Percentiles rank a stretch among this genome's conserved stretches.
Conservation (phyloP, 1,140 invertebrate species). For the Pogonomyrmex barbatus region DNA sequence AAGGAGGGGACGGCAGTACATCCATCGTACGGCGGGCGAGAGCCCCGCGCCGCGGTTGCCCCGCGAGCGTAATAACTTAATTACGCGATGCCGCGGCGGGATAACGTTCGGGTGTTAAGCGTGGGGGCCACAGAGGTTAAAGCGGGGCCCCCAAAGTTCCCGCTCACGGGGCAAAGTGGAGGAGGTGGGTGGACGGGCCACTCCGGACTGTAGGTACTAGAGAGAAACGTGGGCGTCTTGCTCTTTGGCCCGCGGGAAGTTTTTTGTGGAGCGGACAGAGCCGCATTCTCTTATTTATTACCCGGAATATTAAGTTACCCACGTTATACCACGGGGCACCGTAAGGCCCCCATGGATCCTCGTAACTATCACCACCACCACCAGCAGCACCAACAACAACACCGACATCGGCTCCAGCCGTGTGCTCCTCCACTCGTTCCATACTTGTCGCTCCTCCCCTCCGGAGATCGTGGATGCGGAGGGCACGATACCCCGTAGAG, state of each 20-base stretch:
- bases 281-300: conserved; percentile 80
- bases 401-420: background rate
- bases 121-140: conserved; percentile 75
- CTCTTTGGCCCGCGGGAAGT: conserved; percentile 76
- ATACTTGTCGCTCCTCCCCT: conserved; percentile 21
- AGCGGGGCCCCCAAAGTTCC: conserved; percentile 66
- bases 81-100: conserved; percentile 75
- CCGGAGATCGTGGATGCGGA: conserved; percentile 20
- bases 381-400: conserved; percentile 6
- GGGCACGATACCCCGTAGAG: conserved; percentile 32
- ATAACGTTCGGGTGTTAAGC: conserved; percentile 78
- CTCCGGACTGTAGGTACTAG: conserved; percentile 70
- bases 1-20: background rate
- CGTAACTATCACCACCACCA: conserved; percentile 69
- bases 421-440: conserved; percentile 20
- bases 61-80: conserved; percentile 77
- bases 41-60: conserved; percentile 59
- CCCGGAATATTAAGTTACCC: conserved; percentile 80
- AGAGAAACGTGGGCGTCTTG: conserved; percentile 77
- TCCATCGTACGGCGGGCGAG: conserved; percentile 46
- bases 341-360: conserved; percentile 73
- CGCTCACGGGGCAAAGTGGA: conserved; percentile 33
- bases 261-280: conserved; percentile 78
- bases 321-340: conserved; percentile 76
- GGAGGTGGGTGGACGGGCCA: conserved; percentile 32